A percentile compares a stretch with the other conserved stretches of the same genome.
phyloP scores from a whole-genome alignment of 1,140 invertebrate species.

The Latrodectus geometricus region DNA sequence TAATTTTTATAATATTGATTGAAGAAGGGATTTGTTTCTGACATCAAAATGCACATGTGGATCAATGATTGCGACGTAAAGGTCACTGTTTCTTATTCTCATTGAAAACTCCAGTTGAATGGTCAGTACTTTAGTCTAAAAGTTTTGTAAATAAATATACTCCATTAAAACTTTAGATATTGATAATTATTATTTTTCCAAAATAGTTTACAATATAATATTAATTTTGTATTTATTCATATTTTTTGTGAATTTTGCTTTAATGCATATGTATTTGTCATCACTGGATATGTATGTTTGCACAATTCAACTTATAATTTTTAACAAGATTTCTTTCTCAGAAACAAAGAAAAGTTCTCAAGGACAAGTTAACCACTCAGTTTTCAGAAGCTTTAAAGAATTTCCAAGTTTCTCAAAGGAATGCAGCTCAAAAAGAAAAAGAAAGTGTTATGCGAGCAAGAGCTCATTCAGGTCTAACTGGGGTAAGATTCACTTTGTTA shows the following conservation, averaged over 20 bases:
- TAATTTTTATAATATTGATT: too few relatives aligned
- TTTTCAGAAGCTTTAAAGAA: slow-evolving; percentile 92
- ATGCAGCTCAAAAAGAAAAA: slow-evolving; percentile 85
- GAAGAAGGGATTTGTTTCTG: too few relatives aligned
- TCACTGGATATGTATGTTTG: background rate
- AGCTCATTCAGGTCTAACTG: slow-evolving; percentile 68
- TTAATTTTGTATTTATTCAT: background rate
- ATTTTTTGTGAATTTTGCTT: background rate
- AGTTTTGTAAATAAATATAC: too few relatives aligned
- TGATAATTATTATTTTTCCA: background rate
- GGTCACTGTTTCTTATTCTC: too few relatives aligned
- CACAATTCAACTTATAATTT: slow-evolving; percentile 1
- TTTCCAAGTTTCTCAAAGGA: slow-evolving; percentile 82
- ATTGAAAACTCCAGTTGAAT: too few relatives aligned
- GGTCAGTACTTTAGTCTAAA: too few relatives aligned
- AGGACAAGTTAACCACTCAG: slow-evolving; percentile 92
- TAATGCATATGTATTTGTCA: background rate
- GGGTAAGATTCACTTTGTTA: slow-evolving; percentile 22
- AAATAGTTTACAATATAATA: background rate
- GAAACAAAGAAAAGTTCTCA: slow-evolving; percentile 88
- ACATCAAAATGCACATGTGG: too few relatives aligned
- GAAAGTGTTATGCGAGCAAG: slow-evolving; percentile 77
- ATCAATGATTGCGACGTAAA: too few relatives aligned
- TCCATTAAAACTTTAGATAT: background rate
- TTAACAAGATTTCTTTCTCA: slow-evolving; percentile 70